phyloP scores from a whole-genome alignment of 1,140 invertebrate species.

The Rhopalosiphum padi region DNA sequence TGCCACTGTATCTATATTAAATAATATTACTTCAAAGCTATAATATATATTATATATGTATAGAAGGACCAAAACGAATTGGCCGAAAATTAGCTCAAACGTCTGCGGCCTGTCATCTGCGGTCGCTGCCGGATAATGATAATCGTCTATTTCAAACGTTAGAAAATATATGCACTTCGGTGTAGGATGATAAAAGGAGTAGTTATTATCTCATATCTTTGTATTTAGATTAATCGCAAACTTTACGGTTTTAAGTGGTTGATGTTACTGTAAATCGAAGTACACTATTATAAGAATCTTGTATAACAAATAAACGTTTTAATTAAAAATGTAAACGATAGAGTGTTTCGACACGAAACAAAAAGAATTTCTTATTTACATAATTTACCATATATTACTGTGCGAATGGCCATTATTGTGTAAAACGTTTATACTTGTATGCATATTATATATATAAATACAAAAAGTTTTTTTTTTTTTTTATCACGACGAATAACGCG shows the following conservation, averaged over 20 bases:
- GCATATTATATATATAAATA: background rate
- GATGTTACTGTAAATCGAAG: background rate
- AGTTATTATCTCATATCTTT: background rate
- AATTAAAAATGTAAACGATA: background rate
- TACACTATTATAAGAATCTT: background rate
- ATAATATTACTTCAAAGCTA: background rate
- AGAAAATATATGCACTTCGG: background rate
- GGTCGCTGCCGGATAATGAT: background rate
- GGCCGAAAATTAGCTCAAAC: background rate
- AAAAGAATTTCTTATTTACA: background rate
- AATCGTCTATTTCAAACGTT: background rate
- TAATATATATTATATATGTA: background rate
- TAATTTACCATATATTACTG: conserved; percentile 18
- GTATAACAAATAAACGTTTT: background rate
- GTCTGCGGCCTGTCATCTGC: background rate
- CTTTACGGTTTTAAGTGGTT: background rate
- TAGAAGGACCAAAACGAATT: background rate
- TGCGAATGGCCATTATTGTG: background rate
- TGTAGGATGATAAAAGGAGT: background rate
- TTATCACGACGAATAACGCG: conserved; percentile 16
- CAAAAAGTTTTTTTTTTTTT: background rate
- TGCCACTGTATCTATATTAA: background rate
- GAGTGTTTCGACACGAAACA: background rate
- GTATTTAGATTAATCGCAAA: background rate
- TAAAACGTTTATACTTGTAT: background rate